phyloP scores from a whole-genome alignment of 1,140 invertebrate species.

The Cyphomyrmex costatus region DNA sequence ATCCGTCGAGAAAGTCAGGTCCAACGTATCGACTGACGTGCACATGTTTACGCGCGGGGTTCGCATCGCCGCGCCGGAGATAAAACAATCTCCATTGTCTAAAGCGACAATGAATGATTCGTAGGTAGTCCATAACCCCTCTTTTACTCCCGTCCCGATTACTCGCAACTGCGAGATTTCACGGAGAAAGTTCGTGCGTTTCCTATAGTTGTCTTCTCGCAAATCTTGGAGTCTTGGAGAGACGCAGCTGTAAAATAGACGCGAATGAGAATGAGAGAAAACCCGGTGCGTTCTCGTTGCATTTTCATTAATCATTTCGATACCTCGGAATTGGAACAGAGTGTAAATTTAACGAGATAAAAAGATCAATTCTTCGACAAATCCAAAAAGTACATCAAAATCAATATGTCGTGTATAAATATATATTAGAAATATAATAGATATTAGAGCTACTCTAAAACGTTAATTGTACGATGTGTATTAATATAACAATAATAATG shows the following conservation, averaged over 20 bases:
- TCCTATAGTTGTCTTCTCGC: slow-evolving; percentile 19
- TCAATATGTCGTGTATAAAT: not conserved
- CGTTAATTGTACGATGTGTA: not conserved
- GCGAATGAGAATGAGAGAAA: not conserved
- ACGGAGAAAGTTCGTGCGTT: slow-evolving; percentile 50
- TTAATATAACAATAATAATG: no score
- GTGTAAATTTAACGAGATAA: not conserved
- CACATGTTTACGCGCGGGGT: slow-evolving; percentile 10
- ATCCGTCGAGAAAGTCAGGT: slow-evolving; percentile 72
- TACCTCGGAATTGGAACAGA: slow-evolving; percentile 37
- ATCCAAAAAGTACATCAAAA: not conserved
- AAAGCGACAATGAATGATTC: slow-evolving; percentile 74
- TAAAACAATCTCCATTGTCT: slow-evolving; percentile 76
- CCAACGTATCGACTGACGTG: slow-evolving; percentile 72
- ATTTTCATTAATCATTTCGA: slow-evolving; percentile 59
- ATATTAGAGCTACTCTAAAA: not conserved
- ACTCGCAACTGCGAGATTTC: slow-evolving; percentile 58
- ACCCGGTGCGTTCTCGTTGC: not conserved
- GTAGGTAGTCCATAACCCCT: slow-evolving; percentile 68
- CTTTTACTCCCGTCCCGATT: not conserved
- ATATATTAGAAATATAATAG: not conserved
- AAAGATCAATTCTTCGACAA: not conserved
- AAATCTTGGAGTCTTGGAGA: not conserved
- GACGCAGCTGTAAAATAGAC: not conserved
- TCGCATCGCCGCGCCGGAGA: slow-evolving; percentile 62